Conservation (phyloP, 2,888 invertebrate species). For the Dione juno region DNA sequence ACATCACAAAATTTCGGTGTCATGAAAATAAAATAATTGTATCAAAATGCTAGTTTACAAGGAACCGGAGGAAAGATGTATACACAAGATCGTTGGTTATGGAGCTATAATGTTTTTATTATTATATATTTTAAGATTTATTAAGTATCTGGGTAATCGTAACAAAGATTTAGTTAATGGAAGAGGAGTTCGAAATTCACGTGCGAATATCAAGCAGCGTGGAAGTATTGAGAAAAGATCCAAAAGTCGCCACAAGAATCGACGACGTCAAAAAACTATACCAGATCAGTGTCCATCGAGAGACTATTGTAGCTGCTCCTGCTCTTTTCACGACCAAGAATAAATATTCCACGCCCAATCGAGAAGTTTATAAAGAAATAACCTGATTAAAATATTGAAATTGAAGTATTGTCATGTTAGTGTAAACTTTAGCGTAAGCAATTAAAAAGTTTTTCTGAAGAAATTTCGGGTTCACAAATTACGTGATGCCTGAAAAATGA, state of each 20-base stretch:
- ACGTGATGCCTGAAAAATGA: slow-evolving; percentile 44
- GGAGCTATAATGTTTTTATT: slow-evolving; percentile 53
- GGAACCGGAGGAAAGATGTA: slow-evolving; percentile 50
- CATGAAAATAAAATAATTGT: slow-evolving; percentile 6
- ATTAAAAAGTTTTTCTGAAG: slow-evolving; percentile 54
- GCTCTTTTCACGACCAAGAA: slow-evolving; percentile 49
- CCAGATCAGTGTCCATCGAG: slow-evolving; percentile 55
- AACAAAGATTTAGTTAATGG: slow-evolving; percentile 12
- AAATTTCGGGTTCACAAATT: slow-evolving; percentile 49
- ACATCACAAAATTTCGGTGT: slow-evolving; percentile 5
- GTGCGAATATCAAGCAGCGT: slow-evolving; percentile 10
- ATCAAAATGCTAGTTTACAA: slow-evolving; percentile 59
- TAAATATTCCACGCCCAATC: slow-evolving; percentile 41
- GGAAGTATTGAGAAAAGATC: slow-evolving; percentile 47
- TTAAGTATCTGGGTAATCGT: slow-evolving; percentile 48
- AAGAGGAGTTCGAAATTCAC: slow-evolving; percentile 15
- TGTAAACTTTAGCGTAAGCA: slow-evolving; percentile 51
- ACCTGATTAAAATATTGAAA: slow-evolving; percentile 41
- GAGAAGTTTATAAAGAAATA: slow-evolving; percentile 39
- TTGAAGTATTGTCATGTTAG: slow-evolving; percentile 37
- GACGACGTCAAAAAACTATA: slow-evolving; percentile 51
- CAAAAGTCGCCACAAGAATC: slow-evolving; percentile 51
- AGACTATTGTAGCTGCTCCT: slow-evolving; percentile 37
- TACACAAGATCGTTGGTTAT: slow-evolving; percentile 54
- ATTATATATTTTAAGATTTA: slow-evolving; percentile 53